phyloP scores from a whole-genome alignment of 2,888 invertebrate genomes.

The Drosophila seclusa region DNA sequence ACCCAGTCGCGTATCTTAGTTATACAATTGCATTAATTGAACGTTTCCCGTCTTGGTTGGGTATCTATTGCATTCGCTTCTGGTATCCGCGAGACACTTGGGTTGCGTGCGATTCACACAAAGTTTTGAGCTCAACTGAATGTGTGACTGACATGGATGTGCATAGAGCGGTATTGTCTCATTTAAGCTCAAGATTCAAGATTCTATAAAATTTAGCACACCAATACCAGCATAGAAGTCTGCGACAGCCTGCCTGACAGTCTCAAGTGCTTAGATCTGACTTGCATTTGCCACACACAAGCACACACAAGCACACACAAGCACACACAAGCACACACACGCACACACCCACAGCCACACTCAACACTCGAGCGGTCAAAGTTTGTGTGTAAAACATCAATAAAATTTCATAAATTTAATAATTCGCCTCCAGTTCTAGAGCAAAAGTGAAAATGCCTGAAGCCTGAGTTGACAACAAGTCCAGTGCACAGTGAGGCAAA shows the following conservation, averaged over 20 bases:
- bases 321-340: slow-evolving; percentile 11
- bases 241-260: slow-evolving; percentile 19
- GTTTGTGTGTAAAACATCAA: slow-evolving; percentile 76
- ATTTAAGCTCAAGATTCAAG: slow-evolving; percentile 67
- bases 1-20: slow-evolving; percentile 15
- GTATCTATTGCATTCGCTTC: slow-evolving; percentile 23
- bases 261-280: slow-evolving; percentile 55
- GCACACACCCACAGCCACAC: slow-evolving; percentile 3
- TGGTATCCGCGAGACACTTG: slow-evolving; percentile 32
- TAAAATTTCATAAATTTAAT: slow-evolving; percentile 79
- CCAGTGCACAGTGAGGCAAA: slow-evolving; percentile 47
- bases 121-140: slow-evolving; percentile 71
- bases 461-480: slow-evolving; percentile 44
- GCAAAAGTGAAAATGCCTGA: slow-evolving; percentile 69
- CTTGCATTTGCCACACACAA: slow-evolving; percentile 32
- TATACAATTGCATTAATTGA: slow-evolving; percentile 50
- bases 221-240: slow-evolving; percentile 45
- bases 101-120: slow-evolving; percentile 56
- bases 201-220: slow-evolving; percentile 67
- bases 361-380: slow-evolving; percentile 64
- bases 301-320: slow-evolving; percentile 16
- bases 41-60: slow-evolving; percentile 42
- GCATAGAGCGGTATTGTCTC: slow-evolving; percentile 53
- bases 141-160: slow-evolving; percentile 34
- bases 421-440: slow-evolving; percentile 62